These are phyloP conservation scores for Malthinus seriepunctatus DNA, from an alignment of 2,888 invertebrate species.

Conservation along the genomic window DNA sequence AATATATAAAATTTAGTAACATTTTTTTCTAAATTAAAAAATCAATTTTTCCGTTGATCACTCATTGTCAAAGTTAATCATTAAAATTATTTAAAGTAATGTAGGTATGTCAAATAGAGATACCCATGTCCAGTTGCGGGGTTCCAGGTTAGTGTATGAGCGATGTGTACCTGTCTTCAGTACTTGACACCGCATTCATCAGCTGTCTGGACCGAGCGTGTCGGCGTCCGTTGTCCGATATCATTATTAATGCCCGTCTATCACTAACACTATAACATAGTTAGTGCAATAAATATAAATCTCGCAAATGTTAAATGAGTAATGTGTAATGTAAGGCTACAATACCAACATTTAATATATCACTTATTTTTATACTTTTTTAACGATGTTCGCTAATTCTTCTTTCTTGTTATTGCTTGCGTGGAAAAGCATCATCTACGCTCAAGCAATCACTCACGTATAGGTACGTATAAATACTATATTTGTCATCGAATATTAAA, in stretches of 20 bases:
- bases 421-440: too few species aligned
- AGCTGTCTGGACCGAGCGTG: slow-evolving; percentile 45
- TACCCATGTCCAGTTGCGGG: slow-evolving; percentile 22
- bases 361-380: too few species aligned
- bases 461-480: too few species aligned
- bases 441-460: too few species aligned
- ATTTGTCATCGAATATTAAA: too few species aligned
- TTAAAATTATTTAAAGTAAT: slow-evolving; percentile 23
- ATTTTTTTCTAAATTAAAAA: not conserved
- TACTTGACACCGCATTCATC: slow-evolving; percentile 43
- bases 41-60: slow-evolving; percentile 18
- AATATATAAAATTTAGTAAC: too few species aligned
- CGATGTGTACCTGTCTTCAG: slow-evolving; percentile 40
- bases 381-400: too few species aligned
- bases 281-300: not conserved
- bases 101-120: slow-evolving; percentile 24
- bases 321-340: too few species aligned
- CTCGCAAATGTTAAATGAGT: not conserved
- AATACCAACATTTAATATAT: too few species aligned
- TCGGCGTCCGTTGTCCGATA: slow-evolving; percentile 47
- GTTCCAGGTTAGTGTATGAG: slow-evolving; percentile 34
- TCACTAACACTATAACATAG: slow-evolving; percentile 30
- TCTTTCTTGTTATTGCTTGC: too few species aligned
- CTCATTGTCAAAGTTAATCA: slow-evolving; percentile 23
- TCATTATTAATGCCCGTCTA: slow-evolving; percentile 53